phyloP scores from a whole-genome alignment of 1,140 invertebrate species.

The Halyomorpha halys region DNA sequence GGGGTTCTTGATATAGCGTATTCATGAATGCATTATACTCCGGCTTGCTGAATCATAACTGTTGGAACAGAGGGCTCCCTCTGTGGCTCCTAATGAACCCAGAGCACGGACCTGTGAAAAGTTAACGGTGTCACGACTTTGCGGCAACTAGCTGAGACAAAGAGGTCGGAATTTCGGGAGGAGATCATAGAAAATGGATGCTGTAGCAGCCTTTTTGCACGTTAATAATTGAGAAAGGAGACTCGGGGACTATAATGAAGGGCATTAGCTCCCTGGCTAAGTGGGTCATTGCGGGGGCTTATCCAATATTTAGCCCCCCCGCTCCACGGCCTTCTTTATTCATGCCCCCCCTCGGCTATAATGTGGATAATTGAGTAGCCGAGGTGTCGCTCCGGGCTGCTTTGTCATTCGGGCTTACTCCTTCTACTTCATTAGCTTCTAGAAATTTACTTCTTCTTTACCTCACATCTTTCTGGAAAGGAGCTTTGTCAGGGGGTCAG shows the following conservation, averaged over 20 bases:
- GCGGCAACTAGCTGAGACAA: not conserved
- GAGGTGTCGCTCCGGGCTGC: not conserved
- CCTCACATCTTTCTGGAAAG: too few relatives aligned
- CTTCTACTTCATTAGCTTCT: too few relatives aligned
- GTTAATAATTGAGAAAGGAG: not conserved
- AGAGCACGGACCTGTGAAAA: not conserved
- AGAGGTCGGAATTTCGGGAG: too few relatives aligned
- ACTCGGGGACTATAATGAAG: not conserved
- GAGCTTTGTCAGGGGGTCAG: too few relatives aligned
- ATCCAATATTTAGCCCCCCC: not conserved
- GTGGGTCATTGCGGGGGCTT: not conserved
- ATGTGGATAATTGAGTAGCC: constrained; percentile 6
- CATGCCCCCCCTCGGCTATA: not conserved
- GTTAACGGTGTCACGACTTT: not conserved
- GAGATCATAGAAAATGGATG: constrained; percentile 5
- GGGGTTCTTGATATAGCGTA: too few relatives aligned
- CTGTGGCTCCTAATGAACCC: not conserved
- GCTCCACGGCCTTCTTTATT: not conserved
- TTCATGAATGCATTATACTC: too few relatives aligned
- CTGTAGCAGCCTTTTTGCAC: not conserved
- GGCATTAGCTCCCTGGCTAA: not conserved
- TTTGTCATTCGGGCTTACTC: too few relatives aligned
- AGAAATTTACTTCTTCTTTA: too few relatives aligned
- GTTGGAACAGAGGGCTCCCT: too few relatives aligned
- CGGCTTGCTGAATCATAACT: too few relatives aligned